A percentile compares a stretch with the other conserved stretches of the same genome.
phyloP scores from a whole-genome alignment of 1,140 invertebrate genomes.

The Cyclargus thomasi region DNA sequence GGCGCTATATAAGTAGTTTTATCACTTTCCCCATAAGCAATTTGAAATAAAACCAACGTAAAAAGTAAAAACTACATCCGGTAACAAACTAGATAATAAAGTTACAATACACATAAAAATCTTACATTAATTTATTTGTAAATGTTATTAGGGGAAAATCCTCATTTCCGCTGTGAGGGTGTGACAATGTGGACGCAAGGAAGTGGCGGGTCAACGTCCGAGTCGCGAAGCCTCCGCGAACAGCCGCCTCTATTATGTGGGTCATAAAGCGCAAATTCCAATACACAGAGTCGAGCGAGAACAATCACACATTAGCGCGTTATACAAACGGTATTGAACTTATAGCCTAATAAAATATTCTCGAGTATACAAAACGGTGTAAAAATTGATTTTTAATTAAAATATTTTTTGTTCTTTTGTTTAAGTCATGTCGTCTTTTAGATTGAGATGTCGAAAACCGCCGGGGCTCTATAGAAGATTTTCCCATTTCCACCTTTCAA shows the following conservation, averaged over 20 bases:
- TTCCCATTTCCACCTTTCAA: no score
- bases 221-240: conserved; percentile 25
- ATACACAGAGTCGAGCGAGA: conserved; percentile 21
- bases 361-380: not conserved
- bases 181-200: conserved; percentile 19
- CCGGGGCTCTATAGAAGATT: no score
- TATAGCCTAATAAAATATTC: conserved; percentile 17
- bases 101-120: not conserved
- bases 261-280: not conserved
- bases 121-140: conserved; percentile 22
- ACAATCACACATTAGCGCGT: conserved; percentile 10
- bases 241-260: not conserved
- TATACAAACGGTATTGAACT: conserved; percentile 25
- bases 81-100: not conserved
- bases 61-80: not conserved
- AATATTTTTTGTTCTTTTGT: not conserved
- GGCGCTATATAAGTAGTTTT: not conserved
- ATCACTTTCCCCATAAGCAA: not conserved
- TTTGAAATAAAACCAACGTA: not conserved
- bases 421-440: no score
- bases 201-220: conserved; percentile 30
- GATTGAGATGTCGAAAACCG: no score
- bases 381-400: not conserved
- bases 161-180: conserved; percentile 25
- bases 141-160: conserved; percentile 20